Conservation (phyloP, 2,797 vertebrate genomes). For the Columba guinea region DNA sequence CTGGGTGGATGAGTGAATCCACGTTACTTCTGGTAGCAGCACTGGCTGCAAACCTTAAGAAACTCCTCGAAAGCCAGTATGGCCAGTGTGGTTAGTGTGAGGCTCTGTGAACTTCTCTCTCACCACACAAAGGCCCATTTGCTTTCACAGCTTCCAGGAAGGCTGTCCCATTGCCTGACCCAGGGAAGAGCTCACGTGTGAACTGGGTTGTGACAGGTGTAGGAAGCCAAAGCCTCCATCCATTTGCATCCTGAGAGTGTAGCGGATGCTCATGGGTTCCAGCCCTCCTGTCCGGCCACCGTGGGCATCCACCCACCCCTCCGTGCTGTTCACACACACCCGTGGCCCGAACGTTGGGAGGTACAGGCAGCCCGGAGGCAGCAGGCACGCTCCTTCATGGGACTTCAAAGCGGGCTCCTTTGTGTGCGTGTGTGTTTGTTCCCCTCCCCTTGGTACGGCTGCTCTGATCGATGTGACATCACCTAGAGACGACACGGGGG, state of each 20-base stretch:
- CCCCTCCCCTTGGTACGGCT: slow-evolving; percentile 31
- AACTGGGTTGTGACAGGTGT: fast-evolving
- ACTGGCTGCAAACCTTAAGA: fast-evolving
- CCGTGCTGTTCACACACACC: not conserved
- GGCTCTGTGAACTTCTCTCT: fast-evolving
- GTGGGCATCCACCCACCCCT: not conserved
- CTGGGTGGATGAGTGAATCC: not conserved
- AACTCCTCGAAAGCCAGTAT: fast-evolving
- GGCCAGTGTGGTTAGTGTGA: fast-evolving
- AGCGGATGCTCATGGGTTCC: fast-evolving
- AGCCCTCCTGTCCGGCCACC: fast-evolving
- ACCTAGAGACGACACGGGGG: slow-evolving; percentile 64
- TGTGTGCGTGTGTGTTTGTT: slow-evolving; percentile 46
- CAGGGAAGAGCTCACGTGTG: fast-evolving
- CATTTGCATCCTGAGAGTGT: fast-evolving
- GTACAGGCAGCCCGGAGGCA: not conserved
- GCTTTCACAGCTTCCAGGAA: not conserved
- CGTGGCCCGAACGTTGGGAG: not conserved
- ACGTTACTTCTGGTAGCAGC: not conserved
- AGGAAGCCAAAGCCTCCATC: not conserved
- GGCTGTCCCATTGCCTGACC: not conserved
- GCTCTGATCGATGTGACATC: slow-evolving; percentile 77
- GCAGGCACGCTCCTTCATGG: slow-evolving; percentile 64
- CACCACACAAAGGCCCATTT: fast-evolving
- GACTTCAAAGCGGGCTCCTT: slow-evolving; percentile 64